Conservation (phyloP, 2,888 invertebrate genomes). For the Andrena chrysosceles region DNA sequence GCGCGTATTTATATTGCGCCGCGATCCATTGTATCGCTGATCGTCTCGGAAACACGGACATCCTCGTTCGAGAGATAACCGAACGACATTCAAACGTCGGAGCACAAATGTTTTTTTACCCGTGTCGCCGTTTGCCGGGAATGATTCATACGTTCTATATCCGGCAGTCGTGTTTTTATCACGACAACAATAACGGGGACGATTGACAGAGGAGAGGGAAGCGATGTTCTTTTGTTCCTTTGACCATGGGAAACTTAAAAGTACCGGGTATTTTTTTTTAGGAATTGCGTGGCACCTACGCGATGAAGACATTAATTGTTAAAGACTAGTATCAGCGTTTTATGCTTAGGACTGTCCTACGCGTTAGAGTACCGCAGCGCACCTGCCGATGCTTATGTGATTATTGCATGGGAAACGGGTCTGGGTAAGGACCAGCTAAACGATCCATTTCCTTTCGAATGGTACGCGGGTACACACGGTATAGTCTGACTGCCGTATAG, state of each 20-base stretch:
- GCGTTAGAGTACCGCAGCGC: slow-evolving; percentile 41
- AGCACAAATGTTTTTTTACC: background rate
- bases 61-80: slow-evolving; percentile 15
- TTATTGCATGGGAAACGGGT: slow-evolving; percentile 26
- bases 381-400: slow-evolving; percentile 39
- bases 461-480: slow-evolving; percentile 19
- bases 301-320: no score
- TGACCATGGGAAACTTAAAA: slow-evolving; percentile 24
- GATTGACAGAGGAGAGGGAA: no score
- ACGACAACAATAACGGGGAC: background rate
- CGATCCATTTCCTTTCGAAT: slow-evolving; percentile 32
- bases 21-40: background rate
- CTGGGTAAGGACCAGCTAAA: slow-evolving; percentile 25
- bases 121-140: background rate
- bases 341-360: background rate
- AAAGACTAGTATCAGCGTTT: background rate
- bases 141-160: slow-evolving; percentile 38
- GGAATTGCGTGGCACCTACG: no score
- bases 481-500: slow-evolving; percentile 28
- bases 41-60: background rate
- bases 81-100: no score
- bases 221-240: background rate
- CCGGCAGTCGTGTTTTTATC: background rate
- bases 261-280: background rate
- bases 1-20: slow-evolving; percentile 45